Percentiles rank a stretch among this genome's conserved stretches.
These are phyloP conservation scores for Helarctos malayanus DNA, from an alignment of 2,797 vertebrate species.

Conservation along the genomic window DNA sequence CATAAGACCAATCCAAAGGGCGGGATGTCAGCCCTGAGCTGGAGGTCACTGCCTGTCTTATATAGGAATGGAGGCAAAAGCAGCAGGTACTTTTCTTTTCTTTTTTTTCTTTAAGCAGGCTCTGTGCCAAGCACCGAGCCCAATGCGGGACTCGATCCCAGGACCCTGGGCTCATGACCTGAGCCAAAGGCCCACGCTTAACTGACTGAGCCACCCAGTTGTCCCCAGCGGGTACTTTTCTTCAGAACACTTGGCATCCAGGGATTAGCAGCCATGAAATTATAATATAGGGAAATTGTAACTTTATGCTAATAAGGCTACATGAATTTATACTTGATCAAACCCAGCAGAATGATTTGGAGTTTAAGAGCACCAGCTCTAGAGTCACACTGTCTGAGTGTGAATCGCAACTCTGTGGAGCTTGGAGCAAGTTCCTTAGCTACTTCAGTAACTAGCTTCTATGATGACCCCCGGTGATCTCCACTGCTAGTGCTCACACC, in stretches of 20 bases:
- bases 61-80: too few species aligned
- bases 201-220: too few species aligned
- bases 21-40: background rate
- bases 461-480: background rate
- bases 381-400: background rate
- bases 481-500: too few species aligned
- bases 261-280: background rate
- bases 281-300: conserved; percentile 11
- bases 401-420: background rate
- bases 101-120: too few species aligned
- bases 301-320: background rate
- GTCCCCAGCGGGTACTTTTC: background rate
- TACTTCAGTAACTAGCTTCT: background rate
- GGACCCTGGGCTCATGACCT: too few species aligned
- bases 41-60: background rate
- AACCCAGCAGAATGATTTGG: background rate
- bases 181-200: too few species aligned
- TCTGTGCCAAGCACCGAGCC: too few species aligned
- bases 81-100: too few species aligned
- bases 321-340: conserved; percentile 50
- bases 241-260: background rate
- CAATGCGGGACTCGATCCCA: too few species aligned
- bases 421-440: background rate
- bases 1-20: background rate
- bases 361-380: background rate